These are phyloP conservation scores for Coreoperca whiteheadi DNA, from an alignment of 2,113 vertebrate genomes.

Conservation along the genomic window DNA sequence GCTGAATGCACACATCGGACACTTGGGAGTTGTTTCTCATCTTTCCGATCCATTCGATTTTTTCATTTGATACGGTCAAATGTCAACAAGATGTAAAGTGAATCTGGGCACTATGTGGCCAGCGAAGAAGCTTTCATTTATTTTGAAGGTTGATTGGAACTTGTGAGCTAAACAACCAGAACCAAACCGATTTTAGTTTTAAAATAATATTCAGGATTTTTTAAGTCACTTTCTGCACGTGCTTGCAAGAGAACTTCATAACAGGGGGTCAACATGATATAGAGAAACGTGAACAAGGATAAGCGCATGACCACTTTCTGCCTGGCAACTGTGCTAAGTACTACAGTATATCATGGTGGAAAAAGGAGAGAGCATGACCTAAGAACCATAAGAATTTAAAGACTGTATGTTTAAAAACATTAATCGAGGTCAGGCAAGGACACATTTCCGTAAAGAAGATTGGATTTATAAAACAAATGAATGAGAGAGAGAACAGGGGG, in stretches of 20 bases:
- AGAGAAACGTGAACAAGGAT: slow-evolving; percentile 42
- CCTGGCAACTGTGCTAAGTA: slow-evolving; percentile 37
- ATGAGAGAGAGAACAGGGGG: slow-evolving; percentile 11
- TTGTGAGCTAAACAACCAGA: background rate
- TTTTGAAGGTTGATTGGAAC: background rate
- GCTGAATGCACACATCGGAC: too few relatives aligned
- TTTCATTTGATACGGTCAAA: too few relatives aligned
- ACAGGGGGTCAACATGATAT: slow-evolving; percentile 20
- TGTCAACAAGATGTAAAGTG: background rate
- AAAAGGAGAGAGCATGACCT: slow-evolving; percentile 6
- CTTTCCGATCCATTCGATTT: too few relatives aligned
- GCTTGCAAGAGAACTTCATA: background rate
- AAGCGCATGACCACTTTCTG: slow-evolving; percentile 45
- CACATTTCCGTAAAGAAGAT: slow-evolving; percentile 39
- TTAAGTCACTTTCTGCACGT: background rate
- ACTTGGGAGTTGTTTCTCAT: too few relatives aligned
- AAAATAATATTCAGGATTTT: background rate
- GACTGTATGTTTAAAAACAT: slow-evolving; percentile 41
- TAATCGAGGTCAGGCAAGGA: too few relatives aligned
- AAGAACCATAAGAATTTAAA: slow-evolving; percentile 57
- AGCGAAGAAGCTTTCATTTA: background rate
- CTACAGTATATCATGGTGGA: slow-evolving; percentile 32
- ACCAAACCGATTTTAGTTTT: background rate
- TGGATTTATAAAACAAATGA: slow-evolving; percentile 54
- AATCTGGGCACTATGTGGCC: background rate